Percentiles rank a stretch among this genome's conserved stretches.
These are phyloP conservation scores for Ceyx erithaca DNA, from an alignment of 2,797 vertebrate genomes.

Conservation along the genomic window DNA sequence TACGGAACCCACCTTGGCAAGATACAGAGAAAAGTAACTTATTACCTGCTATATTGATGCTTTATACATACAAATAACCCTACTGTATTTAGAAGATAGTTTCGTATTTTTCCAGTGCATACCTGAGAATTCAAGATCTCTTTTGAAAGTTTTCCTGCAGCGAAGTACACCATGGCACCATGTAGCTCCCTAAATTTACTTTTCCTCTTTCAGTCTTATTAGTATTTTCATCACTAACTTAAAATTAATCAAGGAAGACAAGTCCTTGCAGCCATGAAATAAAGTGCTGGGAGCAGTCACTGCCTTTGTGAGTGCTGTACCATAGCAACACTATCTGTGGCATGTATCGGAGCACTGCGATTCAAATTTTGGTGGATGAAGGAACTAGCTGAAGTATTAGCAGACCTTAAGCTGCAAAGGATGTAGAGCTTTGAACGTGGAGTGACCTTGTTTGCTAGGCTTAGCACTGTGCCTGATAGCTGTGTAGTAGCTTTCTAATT, in stretches of 20 bases:
- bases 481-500: background rate
- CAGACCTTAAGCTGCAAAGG: background rate
- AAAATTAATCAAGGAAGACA: conserved; percentile 45
- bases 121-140: background rate
- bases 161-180: background rate
- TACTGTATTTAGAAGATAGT: background rate
- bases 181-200: background rate
- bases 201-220: background rate
- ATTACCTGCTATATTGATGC: background rate
- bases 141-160: background rate
- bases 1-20: background rate
- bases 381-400: background rate
- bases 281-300: conserved; percentile 5
- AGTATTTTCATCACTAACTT: conserved; percentile 30
- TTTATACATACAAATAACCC: background rate
- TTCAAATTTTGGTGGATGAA: conserved; percentile 27
- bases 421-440: background rate
- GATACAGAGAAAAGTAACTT: background rate
- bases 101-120: background rate
- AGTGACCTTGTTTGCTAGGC: background rate
- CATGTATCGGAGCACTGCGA: background rate
- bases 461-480: background rate
- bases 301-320: conserved; percentile 3
- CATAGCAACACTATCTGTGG: background rate
- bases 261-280: conserved; percentile 43